Evolutionary conservation across 2,888 invertebrate genomes (phyloP).

Genomic region (Drosophila fungiperda): DNA sequence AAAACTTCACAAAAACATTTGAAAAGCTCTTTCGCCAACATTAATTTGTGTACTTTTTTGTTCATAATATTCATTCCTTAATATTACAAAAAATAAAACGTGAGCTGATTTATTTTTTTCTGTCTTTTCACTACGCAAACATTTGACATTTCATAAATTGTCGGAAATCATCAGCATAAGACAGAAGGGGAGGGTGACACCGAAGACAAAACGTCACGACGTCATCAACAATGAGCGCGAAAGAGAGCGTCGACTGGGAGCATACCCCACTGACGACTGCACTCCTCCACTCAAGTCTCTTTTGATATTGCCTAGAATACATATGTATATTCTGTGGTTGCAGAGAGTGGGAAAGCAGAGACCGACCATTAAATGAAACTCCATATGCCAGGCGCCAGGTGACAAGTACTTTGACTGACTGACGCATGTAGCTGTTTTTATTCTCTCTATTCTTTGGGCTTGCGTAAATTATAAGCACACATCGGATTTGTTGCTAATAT

Average conservation of each 20-base stretch:
- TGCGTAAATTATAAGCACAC: constrained; percentile 28
- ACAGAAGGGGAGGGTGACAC: constrained; percentile 14
- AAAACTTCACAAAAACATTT: constrained; percentile 5
- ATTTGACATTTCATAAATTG: constrained; percentile 57
- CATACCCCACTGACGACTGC: constrained; percentile 10
- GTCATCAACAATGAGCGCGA: constrained; percentile 6
- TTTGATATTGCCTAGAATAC: constrained; percentile 26
- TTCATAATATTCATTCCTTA: constrained; percentile 13
- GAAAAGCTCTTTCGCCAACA: constrained; percentile 16
- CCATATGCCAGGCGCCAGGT: constrained; percentile 52
- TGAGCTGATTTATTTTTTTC: background rate
- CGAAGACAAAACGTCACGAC: constrained; percentile 20
- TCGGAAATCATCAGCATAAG: constrained; percentile 14
- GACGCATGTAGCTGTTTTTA: constrained; percentile 22
- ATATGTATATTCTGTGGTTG: background rate
- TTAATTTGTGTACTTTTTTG: constrained; percentile 26
- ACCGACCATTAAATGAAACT: constrained; percentile 24
- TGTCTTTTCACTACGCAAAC: background rate
- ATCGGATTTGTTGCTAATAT: constrained; percentile 5
- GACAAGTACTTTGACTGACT: constrained; percentile 30
- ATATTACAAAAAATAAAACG: background rate
- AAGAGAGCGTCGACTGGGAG: constrained; percentile 12
- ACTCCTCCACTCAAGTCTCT: constrained; percentile 24
- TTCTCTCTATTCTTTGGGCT: constrained; percentile 32
- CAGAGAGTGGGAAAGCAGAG: constrained; percentile 3